Evolutionary conservation across 2,888 invertebrate species (phyloP), one percentile per base, ranked within the genome.

Genomic region (Harpalus rufipes): DNA sequence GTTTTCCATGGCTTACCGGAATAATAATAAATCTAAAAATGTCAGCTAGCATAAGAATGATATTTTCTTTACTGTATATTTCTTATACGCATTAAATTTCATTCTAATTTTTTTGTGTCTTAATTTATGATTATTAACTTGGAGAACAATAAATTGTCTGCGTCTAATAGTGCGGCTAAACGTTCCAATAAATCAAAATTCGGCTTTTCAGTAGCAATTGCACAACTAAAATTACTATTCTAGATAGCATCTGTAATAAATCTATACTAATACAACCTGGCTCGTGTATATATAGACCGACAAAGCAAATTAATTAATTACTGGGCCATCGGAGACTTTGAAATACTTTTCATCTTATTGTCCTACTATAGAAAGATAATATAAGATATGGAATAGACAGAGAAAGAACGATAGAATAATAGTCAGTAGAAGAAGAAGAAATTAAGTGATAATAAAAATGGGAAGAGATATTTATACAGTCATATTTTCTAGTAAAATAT

Each of bases 151-250:
- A 51, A 51, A 51, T 51, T 51, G 44, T 10, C 44, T 51, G 10
- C 44, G 44, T 51, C 44, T 51, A 51, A 51, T 51, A 51, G 44
- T 51, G 10, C 10, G 44, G 44, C 44, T 51, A 51, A 51, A 51
- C 44, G 44, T 12, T 51, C 44, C 4, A 51, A 51, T 51, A 51
- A 51, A 51, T 51, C 44, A 51, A 51, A 51, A 51, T 51, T 51
- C 44, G 44, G 44, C 44, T 51, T 51, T 51, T 51, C 44, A 51
- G 44, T 51, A 51, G 44, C 44, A 51, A 51, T 51, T 51, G 44
- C 44, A 51, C 44, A 51, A 51, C 44, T 12, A 12, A 51, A 12
- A 51, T 51, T 51, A 8, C 44, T 51, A 12, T 8, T 12, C 44
- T 51, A 32, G 44, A 51, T 51, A 51, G 12, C 44, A 51, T 51